phyloP scores from a whole-genome alignment of 2,888 invertebrate genomes.

The Rosalia funebris region DNA sequence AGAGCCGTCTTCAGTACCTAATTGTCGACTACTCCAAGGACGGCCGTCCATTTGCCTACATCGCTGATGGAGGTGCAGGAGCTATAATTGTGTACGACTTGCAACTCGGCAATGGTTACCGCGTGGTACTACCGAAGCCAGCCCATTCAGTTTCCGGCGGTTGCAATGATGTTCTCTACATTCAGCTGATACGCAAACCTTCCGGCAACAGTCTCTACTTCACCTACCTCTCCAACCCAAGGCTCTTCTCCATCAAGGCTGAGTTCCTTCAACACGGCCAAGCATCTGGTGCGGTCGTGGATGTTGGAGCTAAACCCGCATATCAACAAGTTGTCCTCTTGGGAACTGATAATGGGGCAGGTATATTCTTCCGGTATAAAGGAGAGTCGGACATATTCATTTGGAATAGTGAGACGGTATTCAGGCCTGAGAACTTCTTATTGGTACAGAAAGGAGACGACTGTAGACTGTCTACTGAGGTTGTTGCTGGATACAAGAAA shows the following conservation, averaged over 20 bases:
- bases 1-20: conserved; percentile 70
- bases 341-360: conserved; percentile 70
- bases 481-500: conserved; percentile 67
- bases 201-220: conserved; percentile 67
- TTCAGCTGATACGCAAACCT: conserved; percentile 66
- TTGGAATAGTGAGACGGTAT: conserved; percentile 71
- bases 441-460: conserved; percentile 70
- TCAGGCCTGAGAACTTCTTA: conserved; percentile 68
- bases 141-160: conserved; percentile 53
- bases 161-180: conserved; percentile 69
- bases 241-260: conserved; percentile 69
- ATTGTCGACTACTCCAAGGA: conserved; percentile 69
- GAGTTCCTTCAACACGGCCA: conserved; percentile 67
- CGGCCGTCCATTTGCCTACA: conserved; percentile 64
- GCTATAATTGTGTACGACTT: conserved; percentile 68
- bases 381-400: conserved; percentile 72
- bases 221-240: conserved; percentile 69
- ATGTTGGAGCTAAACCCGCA: conserved; percentile 66
- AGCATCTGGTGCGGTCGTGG: conserved; percentile 68
- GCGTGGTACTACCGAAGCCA: conserved; percentile 69
- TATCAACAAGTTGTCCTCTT: conserved; percentile 67
- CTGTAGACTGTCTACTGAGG: conserved; percentile 71
- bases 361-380: conserved; percentile 71
- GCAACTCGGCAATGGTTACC: conserved; percentile 65
- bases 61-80: conserved; percentile 65